Evolutionary conservation across 1,140 invertebrate genomes (phyloP).

Genomic region (Trissolcus basalis): DNA sequence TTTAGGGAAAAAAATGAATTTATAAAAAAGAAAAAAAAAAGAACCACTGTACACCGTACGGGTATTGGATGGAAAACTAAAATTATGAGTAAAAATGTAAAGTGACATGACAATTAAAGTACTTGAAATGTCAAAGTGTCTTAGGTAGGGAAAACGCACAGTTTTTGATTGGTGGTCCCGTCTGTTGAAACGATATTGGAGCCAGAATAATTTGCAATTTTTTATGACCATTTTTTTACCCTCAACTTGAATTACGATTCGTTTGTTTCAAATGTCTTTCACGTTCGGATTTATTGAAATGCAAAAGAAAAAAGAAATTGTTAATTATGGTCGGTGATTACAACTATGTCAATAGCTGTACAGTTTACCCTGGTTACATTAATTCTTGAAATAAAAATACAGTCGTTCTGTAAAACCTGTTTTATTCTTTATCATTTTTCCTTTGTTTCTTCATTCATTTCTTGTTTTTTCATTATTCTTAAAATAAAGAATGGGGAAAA

Average conservation of each 20-base stretch:
- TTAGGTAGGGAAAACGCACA: slow-evolving; percentile 24
- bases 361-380: slow-evolving; percentile 30
- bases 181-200: too few species aligned
- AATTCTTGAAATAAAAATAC: slow-evolving; percentile 33
- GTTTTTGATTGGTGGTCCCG: slow-evolving; percentile 30
- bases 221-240: not conserved
- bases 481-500: too few species aligned
- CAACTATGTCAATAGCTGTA: slow-evolving; percentile 28
- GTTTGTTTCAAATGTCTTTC: not conserved
- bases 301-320: not conserved
- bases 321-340: slow-evolving; percentile 1
- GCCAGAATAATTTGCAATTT: not conserved
- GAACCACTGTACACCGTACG: slow-evolving; percentile 65
- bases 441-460: not conserved
- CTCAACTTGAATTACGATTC: not conserved
- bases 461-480: not conserved
- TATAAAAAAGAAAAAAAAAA: slow-evolving; percentile 15
- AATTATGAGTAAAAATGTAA: slow-evolving; percentile 9
- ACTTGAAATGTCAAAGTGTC: slow-evolving; percentile 34
- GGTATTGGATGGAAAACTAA: slow-evolving; percentile 62
- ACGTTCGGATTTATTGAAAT: not conserved
- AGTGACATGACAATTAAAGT: slow-evolving; percentile 39
- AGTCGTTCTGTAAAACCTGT: slow-evolving; percentile 18
- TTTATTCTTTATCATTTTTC: slow-evolving; percentile 22
- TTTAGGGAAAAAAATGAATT: slow-evolving; percentile 46